Evolutionary conservation across 2,888 invertebrate genomes (phyloP), one percentile per base, ranked within the genome.

Genomic region (Cephonodes hylas): DNA sequence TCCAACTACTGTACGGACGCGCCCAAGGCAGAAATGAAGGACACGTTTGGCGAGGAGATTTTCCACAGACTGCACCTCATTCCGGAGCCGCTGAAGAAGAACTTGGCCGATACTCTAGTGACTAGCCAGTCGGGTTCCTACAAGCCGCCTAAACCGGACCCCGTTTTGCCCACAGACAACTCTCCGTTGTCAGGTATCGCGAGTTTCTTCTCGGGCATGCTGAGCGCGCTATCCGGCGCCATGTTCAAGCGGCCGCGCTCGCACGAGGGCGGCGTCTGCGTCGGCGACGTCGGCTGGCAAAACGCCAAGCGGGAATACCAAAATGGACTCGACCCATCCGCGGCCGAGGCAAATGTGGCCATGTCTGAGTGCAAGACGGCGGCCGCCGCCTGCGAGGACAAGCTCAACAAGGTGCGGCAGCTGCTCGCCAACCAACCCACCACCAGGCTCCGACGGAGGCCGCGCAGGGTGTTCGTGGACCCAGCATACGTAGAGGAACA

Each of bases 1-100:
- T 76, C 80, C 6, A 86, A 78, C 68, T 90, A 86, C 71, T 80
- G 79, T 62, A 85, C 88, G 59, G 85, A 87, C 62, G 65, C 76
- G 1, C 71, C 77, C 15, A 65, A 70, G 8, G 71, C 77, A 25
- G 85, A 85, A 20, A 81, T 88, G 77, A 85, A 79, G 65, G 70
- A 78, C 27, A 66, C 78, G 0, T 85, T 80, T 45, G 78, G 75
- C 8, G 84, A 88, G 27, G 80, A 81, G 6, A 65, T 84, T 60
- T 78, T 86, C 61, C 81, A 84, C 63, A 87, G 83, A 60, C 67
- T 89, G 2, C 85, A 86, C 65, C 66, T 84, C 1, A 80, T 89
- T 60, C 84, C 88, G 0, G 88, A 90, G 70, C 85, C 88, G 2
- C 64, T 91, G 60, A 84, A 83, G 72, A 91, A 89, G 71, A 89